phyloP scores from a whole-genome alignment of 2,888 invertebrate species.

The Drosophila macrothrix region DNA sequence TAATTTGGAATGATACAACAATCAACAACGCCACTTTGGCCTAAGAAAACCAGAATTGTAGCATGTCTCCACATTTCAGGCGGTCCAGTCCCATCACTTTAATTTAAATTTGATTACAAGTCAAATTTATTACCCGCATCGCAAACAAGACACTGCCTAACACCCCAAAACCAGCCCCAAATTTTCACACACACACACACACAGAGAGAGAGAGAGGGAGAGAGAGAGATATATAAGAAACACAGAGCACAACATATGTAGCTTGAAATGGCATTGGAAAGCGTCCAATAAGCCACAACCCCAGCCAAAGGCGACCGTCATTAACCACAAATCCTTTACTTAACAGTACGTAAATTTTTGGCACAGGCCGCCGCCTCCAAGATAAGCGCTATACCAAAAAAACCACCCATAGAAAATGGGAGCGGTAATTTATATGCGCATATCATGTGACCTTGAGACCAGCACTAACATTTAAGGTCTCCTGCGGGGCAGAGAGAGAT shows the following conservation, averaged over 20 bases:
- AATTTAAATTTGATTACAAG: slow-evolving; percentile 79
- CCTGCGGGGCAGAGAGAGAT: background rate
- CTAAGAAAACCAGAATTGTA: slow-evolving; percentile 17
- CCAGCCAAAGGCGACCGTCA: slow-evolving; percentile 65
- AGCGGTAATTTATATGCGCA: slow-evolving; percentile 66
- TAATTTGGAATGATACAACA: slow-evolving; percentile 5
- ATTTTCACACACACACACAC: slow-evolving; percentile 19
- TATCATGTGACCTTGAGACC: slow-evolving; percentile 76
- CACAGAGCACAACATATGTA: slow-evolving; percentile 52
- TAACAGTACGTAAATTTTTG: slow-evolving; percentile 80
- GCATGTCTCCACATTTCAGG: background rate
- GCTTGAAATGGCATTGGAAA: slow-evolving; percentile 61
- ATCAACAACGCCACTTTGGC: slow-evolving; percentile 15
- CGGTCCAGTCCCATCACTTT: slow-evolving; percentile 51
- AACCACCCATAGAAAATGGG: slow-evolving; percentile 21
- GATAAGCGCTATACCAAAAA: slow-evolving; percentile 56
- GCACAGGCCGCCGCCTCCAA: slow-evolving; percentile 61
- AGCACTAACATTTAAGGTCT: slow-evolving; percentile 58
- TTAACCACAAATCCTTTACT: slow-evolving; percentile 81
- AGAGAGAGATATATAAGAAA: background rate
- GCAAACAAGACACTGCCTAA: slow-evolving; percentile 34
- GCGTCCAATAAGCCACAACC: slow-evolving; percentile 33
- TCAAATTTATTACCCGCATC: slow-evolving; percentile 76
- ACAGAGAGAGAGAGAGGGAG: background rate
- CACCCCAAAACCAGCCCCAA: slow-evolving; percentile 23